phyloP scores from a whole-genome alignment of 2,113 vertebrate genomes.

The Ctenodactylus gundi region DNA sequence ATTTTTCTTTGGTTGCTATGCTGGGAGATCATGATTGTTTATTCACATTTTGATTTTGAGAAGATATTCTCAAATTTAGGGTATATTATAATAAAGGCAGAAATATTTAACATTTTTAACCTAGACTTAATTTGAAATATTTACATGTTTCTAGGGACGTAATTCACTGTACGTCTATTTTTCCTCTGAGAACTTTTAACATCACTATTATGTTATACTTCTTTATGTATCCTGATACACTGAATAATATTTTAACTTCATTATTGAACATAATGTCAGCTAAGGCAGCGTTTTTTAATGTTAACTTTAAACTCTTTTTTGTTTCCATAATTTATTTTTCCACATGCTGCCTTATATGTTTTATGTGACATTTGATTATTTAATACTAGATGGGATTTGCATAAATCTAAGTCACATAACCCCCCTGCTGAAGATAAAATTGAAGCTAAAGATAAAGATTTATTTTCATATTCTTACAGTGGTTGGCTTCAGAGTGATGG shows the following conservation, averaged over 20 bases:
- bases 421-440: conserved; percentile 60
- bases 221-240: conserved; percentile 13
- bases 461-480: conserved; percentile 67
- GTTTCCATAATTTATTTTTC: conserved; percentile 66
- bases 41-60: neutral
- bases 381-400: conserved; percentile 62
- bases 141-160: neutral
- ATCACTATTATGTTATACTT: neutral
- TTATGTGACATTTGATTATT: conserved; percentile 57
- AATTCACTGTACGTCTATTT: neutral
- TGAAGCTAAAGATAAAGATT: conserved; percentile 64
- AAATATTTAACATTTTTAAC: conserved; percentile 39
- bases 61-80: conserved; percentile 23
- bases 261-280: conserved; percentile 44
- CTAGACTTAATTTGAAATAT: conserved; percentile 19
- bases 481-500: conserved; percentile 47
- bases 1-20: neutral
- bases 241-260: conserved; percentile 59
- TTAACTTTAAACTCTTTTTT: conserved; percentile 48
- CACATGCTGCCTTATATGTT: conserved; percentile 49
- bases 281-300: conserved; percentile 46
- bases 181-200: conserved; percentile 57
- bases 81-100: conserved; percentile 10
- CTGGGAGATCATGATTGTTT: neutral
- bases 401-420: conserved; percentile 42